A percentile compares a stretch with the other conserved stretches of the same genome.
Conservation (phyloP, 2,888 invertebrate genomes). For the Ornithoptera alexandrae region DNA sequence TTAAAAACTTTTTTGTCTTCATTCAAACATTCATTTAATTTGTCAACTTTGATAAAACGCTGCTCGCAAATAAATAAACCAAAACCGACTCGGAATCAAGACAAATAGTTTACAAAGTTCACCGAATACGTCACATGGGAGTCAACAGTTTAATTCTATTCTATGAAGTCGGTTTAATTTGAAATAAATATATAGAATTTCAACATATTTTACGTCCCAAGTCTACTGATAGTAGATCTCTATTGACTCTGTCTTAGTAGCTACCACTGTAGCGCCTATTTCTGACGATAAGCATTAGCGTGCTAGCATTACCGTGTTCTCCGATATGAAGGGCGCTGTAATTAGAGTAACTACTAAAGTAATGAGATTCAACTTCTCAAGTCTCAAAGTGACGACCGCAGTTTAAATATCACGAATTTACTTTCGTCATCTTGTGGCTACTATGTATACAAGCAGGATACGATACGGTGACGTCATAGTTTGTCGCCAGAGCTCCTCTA, state of each 20-base stretch:
- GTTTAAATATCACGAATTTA: no score
- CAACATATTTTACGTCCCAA: no score
- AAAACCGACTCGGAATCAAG: not conserved
- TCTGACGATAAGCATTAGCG: no score
- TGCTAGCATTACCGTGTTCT: no score
- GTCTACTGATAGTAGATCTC: no score
- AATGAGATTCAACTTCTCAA: no score
- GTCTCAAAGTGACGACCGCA: no score
- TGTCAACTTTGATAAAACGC: not conserved
- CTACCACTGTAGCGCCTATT: no score
- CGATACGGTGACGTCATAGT: constrained; percentile 17
- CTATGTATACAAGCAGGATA: not conserved
- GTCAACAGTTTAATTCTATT: not conserved
- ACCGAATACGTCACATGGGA: not conserved
- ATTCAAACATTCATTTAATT: constrained; percentile 6
- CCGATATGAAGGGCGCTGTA: no score
- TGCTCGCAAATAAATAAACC: not conserved
- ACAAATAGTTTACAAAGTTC: constrained; percentile 2
- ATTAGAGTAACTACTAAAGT: no score
- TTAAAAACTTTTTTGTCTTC: not conserved
- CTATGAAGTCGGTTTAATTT: not conserved
- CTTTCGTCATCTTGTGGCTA: no score
- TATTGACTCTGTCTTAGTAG: no score
- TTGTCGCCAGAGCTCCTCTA: constrained; percentile 12
- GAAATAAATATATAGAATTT: not conserved